phyloP scores from a whole-genome alignment of 2,113 vertebrate species.

The Benitochromis conjunctus region DNA sequence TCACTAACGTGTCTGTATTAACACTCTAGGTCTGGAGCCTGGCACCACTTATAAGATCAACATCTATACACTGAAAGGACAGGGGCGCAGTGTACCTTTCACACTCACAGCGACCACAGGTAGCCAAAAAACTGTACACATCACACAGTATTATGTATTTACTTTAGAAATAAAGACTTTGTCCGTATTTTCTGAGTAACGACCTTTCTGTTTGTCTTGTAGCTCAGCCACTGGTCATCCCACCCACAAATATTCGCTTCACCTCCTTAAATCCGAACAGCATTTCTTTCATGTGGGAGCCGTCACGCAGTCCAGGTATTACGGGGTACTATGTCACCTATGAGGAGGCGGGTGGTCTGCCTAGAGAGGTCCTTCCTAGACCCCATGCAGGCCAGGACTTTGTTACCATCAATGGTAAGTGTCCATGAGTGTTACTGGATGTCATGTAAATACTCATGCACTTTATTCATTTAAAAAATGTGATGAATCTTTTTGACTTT shows the following conservation, averaged over 20 bases:
- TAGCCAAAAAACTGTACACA: conserved; percentile 48
- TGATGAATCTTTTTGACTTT: not conserved
- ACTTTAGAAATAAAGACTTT: not conserved
- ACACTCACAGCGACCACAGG: conserved; percentile 87
- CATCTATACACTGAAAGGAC: conserved; percentile 88
- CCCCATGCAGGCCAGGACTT: conserved; percentile 78
- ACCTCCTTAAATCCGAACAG: conserved; percentile 85
- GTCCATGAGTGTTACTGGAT: not conserved
- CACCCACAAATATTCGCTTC: conserved; percentile 89
- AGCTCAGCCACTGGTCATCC: conserved; percentile 81
- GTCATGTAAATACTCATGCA: not conserved
- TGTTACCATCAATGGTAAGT: conserved; percentile 82
- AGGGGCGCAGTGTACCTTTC: conserved; percentile 86
- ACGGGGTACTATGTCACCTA: conserved; percentile 92
- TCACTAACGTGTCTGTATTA: not conserved
- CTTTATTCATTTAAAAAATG: rapidly evolving
- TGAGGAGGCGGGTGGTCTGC: conserved; percentile 78
- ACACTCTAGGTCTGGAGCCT: conserved; percentile 83
- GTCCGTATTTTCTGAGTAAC: not conserved
- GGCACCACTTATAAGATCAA: conserved; percentile 90
- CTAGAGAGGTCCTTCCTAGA: conserved; percentile 80
- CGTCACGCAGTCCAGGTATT: conserved; percentile 79
- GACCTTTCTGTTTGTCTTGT: not conserved
- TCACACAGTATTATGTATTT: not conserved
- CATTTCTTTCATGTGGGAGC: conserved; percentile 86